These are phyloP conservation scores for Tetranychus piercei DNA, from an alignment of 2,888 invertebrate species.

Conservation along the genomic window DNA sequence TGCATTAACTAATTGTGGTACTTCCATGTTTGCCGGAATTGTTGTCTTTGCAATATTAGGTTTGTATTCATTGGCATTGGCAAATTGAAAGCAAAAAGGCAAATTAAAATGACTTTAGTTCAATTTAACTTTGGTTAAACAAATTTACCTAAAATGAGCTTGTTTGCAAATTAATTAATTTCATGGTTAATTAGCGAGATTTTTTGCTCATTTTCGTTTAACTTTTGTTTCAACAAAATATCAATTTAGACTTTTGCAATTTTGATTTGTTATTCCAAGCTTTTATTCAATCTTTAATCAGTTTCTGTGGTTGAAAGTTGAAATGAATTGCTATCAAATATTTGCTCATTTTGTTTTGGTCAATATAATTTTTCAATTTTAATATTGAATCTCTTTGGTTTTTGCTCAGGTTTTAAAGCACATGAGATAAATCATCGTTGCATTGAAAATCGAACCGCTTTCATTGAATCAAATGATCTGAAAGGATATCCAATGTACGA, in stretches of 20 bases:
- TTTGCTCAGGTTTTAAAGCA: conserved; percentile 54
- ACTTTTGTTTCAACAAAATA: too few relatives aligned
- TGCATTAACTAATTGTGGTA: conserved; percentile 75
- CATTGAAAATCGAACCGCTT: conserved; percentile 32
- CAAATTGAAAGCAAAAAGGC: background rate
- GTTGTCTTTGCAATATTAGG: conserved; percentile 88
- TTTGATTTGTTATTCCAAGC: too few relatives aligned
- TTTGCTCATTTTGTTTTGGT: too few relatives aligned
- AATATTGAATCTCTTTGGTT: background rate
- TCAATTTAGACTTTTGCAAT: too few relatives aligned
- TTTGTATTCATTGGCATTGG: conserved; percentile 27
- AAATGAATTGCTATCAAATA: too few relatives aligned
- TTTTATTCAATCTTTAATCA: background rate
- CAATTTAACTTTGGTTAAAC: too few relatives aligned
- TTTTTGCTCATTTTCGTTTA: too few relatives aligned
- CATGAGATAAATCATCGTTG: conserved; percentile 63
- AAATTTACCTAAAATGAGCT: too few relatives aligned
- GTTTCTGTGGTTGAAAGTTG: too few relatives aligned
- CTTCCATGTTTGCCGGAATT: conserved; percentile 88
- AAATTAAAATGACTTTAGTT: background rate
- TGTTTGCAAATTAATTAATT: too few relatives aligned
- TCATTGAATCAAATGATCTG: background rate
- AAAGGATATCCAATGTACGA: background rate
- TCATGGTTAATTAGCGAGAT: too few relatives aligned
- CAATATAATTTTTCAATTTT: background rate